Percentiles rank a stretch among this genome's conserved stretches.
These are phyloP conservation scores for Stenodema calcarata DNA, from an alignment of 2,888 invertebrate species.

Conservation along the genomic window DNA sequence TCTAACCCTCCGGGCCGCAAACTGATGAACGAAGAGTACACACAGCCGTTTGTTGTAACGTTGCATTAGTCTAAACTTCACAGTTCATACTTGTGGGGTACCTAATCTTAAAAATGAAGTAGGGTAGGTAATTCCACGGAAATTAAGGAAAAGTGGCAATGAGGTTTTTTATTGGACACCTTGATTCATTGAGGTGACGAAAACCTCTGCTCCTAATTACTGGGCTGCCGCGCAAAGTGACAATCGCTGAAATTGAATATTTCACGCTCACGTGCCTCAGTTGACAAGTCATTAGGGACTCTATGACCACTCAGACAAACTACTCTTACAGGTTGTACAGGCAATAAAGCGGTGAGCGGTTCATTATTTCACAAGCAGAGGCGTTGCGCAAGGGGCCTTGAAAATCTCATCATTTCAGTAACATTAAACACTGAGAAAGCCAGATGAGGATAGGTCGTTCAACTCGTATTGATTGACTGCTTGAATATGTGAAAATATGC, in stretches of 20 bases:
- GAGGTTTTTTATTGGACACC: too few species aligned
- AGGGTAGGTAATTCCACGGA: too few species aligned
- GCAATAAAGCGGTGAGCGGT: not conserved
- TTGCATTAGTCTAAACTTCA: too few species aligned
- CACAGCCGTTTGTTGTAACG: too few species aligned
- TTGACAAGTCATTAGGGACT: not conserved
- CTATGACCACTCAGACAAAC: not conserved
- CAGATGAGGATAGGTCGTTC: not conserved
- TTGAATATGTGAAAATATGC: too few species aligned
- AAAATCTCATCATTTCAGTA: not conserved
- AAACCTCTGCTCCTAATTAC: not conserved
- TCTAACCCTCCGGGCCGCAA: too few species aligned
- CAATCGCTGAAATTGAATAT: not conserved
- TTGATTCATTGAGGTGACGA: not conserved
- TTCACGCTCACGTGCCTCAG: slow-evolving; percentile 2
- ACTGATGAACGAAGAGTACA: too few species aligned
- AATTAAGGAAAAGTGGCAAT: too few species aligned
- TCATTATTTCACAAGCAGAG: not conserved
- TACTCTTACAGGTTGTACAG: not conserved
- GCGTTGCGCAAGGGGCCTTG: not conserved
- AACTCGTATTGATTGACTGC: not conserved
- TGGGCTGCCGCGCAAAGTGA: not conserved
- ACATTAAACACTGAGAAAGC: not conserved
- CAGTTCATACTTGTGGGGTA: too few species aligned
- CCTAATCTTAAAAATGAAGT: too few species aligned